Conservation (phyloP, 2,797 vertebrate genomes). For the Varecia variegata region DNA sequence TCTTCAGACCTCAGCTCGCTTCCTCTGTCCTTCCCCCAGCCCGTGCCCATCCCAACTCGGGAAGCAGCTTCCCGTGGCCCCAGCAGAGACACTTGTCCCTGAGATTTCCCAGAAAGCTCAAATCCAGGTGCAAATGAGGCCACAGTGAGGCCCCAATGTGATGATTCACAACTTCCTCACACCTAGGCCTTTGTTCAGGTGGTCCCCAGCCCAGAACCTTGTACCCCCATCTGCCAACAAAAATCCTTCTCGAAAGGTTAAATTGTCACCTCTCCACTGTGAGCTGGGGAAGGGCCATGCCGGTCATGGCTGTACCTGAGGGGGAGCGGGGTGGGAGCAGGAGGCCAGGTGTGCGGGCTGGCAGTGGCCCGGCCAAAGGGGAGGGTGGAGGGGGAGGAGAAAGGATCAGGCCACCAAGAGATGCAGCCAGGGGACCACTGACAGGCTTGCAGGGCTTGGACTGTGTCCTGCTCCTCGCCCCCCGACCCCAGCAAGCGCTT, state of each 20-base stretch:
- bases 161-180: not conserved
- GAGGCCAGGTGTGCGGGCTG: not conserved
- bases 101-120: not conserved
- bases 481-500: not conserved
- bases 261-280: not conserved
- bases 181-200: not conserved
- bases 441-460: not conserved
- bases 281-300: not conserved
- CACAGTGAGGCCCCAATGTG: not conserved
- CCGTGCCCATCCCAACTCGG: not conserved
- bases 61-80: not conserved
- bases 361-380: not conserved
- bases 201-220: not conserved
- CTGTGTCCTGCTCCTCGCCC: too few species aligned
- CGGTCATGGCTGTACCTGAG: not conserved
- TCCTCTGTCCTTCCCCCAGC: not conserved
- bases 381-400: not conserved
- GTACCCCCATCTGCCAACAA: not conserved
- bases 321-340: not conserved
- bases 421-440: accelerated
- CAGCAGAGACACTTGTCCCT: not conserved
- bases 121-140: not conserved
- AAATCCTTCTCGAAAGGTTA: not conserved
- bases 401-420: not conserved
- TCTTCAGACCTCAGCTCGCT: not conserved